phyloP scores from a whole-genome alignment of 1,140 invertebrate species.

The Chelonus insularis region DNA sequence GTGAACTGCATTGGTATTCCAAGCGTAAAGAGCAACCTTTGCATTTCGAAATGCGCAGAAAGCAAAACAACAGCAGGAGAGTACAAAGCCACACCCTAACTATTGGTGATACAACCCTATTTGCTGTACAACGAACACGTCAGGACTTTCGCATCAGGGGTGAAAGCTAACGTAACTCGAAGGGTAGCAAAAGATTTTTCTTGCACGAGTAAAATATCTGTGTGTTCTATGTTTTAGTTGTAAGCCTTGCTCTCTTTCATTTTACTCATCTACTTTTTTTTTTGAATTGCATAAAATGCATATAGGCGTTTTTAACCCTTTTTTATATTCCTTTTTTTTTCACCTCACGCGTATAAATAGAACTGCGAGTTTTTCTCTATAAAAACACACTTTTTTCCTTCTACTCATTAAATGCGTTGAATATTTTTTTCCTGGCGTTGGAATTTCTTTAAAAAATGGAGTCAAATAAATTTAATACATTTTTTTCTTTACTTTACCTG shows the following conservation, averaged over 20 bases:
- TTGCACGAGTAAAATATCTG: conserved; percentile 21
- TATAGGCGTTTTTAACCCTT: conserved; percentile 4
- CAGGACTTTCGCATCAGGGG: neutral
- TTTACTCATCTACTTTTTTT: conserved; percentile 8
- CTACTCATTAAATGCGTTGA: neutral
- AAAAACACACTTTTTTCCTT: conserved; percentile 3
- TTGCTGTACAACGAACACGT: conserved; percentile 5
- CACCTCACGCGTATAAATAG: conserved; percentile 1
- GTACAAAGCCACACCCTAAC: conserved; percentile 6
- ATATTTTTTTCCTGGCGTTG: neutral
- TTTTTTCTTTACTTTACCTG: too few relatives aligned
- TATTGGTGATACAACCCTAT: neutral
- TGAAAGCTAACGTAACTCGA: neutral
- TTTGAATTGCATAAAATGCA: conserved; percentile 4
- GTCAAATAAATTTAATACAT: too few relatives aligned
- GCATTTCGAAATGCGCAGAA: conserved; percentile 41
- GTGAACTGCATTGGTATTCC: conserved; percentile 36
- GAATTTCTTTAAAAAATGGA: too few relatives aligned
- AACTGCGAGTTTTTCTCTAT: neutral
- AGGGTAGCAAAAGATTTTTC: conserved; percentile 24
- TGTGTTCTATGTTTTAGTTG: conserved; percentile 13
- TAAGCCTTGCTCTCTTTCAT: neutral
- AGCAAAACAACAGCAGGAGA: conserved; percentile 5
- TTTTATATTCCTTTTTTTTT: neutral
- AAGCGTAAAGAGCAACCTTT: conserved; percentile 40